These are phyloP conservation scores for Lacerta viridis DNA, from an alignment of 2,797 vertebrate genomes.

Conservation along the genomic window DNA sequence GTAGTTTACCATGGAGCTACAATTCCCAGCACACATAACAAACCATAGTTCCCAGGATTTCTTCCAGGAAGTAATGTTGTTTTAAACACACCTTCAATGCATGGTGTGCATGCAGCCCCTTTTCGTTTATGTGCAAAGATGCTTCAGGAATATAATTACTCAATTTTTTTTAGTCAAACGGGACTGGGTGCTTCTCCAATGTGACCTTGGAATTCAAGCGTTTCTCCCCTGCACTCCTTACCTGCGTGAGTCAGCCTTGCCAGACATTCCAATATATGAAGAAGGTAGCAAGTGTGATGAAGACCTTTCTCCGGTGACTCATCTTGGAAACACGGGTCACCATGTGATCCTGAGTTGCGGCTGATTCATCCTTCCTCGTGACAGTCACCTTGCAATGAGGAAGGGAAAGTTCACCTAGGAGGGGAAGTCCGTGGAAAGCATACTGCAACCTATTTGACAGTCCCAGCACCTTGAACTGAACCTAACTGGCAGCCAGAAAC, in stretches of 20 bases:
- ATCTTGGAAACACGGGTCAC: neutral
- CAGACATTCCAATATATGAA: neutral
- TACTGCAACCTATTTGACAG: no score
- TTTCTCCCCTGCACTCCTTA: neutral
- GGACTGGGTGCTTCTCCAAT: neutral
- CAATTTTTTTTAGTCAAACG: neutral
- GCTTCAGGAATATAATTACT: no score
- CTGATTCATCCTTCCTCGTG: constrained; percentile 12
- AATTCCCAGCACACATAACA: no score
- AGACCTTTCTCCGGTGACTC: constrained; percentile 1
- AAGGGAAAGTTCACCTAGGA: neutral
- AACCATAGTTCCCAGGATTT: no score
- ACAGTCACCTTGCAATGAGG: neutral
- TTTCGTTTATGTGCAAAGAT: no score
- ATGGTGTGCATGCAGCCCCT: no score
- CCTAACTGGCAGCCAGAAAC: no score
- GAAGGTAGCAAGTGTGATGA: neutral
- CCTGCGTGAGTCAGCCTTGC: neutral
- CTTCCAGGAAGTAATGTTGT: no score
- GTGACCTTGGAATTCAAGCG: neutral
- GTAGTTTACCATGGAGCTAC: no score
- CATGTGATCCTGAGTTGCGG: neutral
- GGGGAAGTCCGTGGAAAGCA: neutral
- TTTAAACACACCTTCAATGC: no score
- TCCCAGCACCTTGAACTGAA: no score